Conservation (phyloP, 2,888 invertebrate species). For the Leptogaster cylindrica region DNA sequence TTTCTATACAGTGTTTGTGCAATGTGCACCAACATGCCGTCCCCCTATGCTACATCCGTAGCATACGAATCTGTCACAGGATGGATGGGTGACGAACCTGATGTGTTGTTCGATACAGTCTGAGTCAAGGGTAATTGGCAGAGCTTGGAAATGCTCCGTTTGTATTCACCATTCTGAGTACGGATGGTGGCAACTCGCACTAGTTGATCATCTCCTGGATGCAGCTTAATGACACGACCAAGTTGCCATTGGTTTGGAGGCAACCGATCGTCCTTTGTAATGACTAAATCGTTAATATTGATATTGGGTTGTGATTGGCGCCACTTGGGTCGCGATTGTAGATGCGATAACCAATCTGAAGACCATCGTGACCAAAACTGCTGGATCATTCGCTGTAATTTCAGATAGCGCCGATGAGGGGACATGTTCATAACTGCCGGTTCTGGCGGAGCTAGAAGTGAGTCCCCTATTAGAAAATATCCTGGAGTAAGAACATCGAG, state of each 20-base stretch:
- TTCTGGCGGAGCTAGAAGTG: no score
- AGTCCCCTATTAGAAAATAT: no score
- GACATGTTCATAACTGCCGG: not conserved
- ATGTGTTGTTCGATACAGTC: no score
- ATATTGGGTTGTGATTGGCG: not conserved
- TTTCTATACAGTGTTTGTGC: no score
- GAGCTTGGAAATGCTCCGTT: not conserved
- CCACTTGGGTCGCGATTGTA: not conserved
- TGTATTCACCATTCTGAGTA: not conserved
- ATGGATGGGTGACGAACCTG: no score
- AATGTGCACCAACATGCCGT: no score
- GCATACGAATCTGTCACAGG: no score
- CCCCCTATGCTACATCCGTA: no score
- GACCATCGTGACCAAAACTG: not conserved
- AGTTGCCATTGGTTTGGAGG: not conserved
- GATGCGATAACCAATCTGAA: not conserved
- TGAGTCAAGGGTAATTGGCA: not conserved
- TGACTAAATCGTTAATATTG: not conserved
- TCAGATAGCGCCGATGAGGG: not conserved
- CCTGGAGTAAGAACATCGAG: no score
- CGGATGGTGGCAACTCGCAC: not conserved
- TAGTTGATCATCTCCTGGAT: not conserved
- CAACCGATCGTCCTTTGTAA: not conserved
- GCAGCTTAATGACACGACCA: not conserved
- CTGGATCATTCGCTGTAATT: not conserved